Evolutionary conservation across 2,888 invertebrate genomes (phyloP), one percentile per base, ranked within the genome.

Genomic region (Subacronicta megacephala): DNA sequence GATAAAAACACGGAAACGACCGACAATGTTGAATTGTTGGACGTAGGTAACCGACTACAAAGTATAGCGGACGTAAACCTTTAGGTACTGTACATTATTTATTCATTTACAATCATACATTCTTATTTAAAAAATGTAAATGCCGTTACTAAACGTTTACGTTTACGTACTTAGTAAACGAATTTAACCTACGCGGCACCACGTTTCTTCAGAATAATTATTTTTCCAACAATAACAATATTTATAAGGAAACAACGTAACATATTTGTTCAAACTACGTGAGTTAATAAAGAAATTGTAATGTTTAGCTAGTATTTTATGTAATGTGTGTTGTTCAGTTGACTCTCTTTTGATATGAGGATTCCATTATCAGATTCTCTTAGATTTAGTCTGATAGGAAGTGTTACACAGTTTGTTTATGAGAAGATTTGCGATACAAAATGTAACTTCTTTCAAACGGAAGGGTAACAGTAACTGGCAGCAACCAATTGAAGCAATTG

Each of bases 401-500:
- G 45, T 61, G 37, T 53, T 50, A 64, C 33, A 18, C 31, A 47
- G 13, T 51, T 60, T 49, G 36, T 53, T 61, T 59, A 44, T 52
- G 47, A 64, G 63, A 63, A 50, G 33, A 23, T 52, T 62, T 59
- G 62, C 9, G 7, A 23, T 1, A 45, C 33, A 56, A 57, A 16
- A 53, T 18, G 26, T 38, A 52, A 73, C 57, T 69, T 77, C 64
- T 74, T 49, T 46, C 72, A 77, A 84, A 77, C 82, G 83, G 84
- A 86, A 85, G 85, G 83, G 82, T 83, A 83, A 49, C 80, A 83
- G 82, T 83, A 83, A 49, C 80, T 79, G 78, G 40, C 51, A 45
- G 40, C 31, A 53, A 65, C 64, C 89, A 89, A 89, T 88, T 89
- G 87, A 80, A 80, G 65, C 85, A 88, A 88, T 89, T 88, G 87